Evolutionary conservation across 2,888 invertebrate genomes (phyloP).

Genomic region (Agrenia bidenticulata): DNA sequence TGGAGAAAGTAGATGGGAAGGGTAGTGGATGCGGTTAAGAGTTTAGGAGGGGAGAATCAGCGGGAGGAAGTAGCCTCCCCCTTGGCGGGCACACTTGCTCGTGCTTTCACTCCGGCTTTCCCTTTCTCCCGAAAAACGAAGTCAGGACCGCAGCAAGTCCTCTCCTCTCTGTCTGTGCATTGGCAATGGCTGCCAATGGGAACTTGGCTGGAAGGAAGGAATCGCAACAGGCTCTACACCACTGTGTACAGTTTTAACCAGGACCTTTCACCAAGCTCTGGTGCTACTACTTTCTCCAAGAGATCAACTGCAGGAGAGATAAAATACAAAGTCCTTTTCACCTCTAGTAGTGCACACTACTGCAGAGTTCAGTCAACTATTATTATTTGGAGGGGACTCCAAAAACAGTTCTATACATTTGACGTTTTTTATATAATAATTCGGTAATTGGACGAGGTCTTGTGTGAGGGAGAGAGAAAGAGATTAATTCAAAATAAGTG

Average conservation of each 20-base stretch:
- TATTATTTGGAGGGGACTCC: neutral
- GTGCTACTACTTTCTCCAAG: too few relatives aligned
- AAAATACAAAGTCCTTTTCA: too few relatives aligned
- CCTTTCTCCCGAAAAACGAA: slow-evolving; percentile 1
- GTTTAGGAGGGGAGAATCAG: neutral
- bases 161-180: neutral
- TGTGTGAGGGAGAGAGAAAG: too few relatives aligned
- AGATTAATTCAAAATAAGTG: too few relatives aligned
- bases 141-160: slow-evolving; percentile 8
- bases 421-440: too few relatives aligned
- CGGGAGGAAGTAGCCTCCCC: slow-evolving; percentile 11
- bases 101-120: slow-evolving; percentile 16
- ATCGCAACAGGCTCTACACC: slow-evolving; percentile 20
- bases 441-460: too few relatives aligned
- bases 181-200: slow-evolving; percentile 20
- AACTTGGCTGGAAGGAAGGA: slow-evolving; percentile 6
- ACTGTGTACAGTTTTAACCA: slow-evolving; percentile 15
- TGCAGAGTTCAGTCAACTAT: neutral
- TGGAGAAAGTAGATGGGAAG: neutral
- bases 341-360: too few relatives aligned
- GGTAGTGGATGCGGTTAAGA: slow-evolving; percentile 4
- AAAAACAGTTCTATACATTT: too few relatives aligned
- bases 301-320: too few relatives aligned
- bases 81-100: slow-evolving; percentile 8
- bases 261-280: slow-evolving; percentile 12